Evolutionary conservation across 2,113 vertebrate genomes (phyloP), one percentile per base, ranked within the genome.

Genomic region (Scomber scombrus): DNA sequence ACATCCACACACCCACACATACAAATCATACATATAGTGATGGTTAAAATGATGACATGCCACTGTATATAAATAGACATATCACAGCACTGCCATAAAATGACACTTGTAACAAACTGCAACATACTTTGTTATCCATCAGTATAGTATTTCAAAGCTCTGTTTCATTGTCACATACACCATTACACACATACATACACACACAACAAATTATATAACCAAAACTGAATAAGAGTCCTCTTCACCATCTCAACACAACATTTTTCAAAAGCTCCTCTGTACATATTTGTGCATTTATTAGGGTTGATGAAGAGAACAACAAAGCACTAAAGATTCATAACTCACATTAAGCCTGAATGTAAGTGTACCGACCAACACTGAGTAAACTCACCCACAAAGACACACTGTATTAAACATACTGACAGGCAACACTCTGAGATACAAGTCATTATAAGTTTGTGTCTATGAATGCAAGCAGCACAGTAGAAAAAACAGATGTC

Each of bases 41-140:
- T 43, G 60, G 70, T 26, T 47, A 47, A 14, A 45, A n/a, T 60
- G 14, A 72, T 50, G 50, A 7, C 11, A 57, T 23, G 29, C 29
- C 40, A 15, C 18, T 60, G 56, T 57, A 64, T 58, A 61, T 67
- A 18, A 76, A 29, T 49, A 72, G 67, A 72, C 78, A 67, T 34
- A 72, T 68, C 47, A n/a, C 29, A 23, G 62, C 49, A 31, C 3
- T 61, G 54, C 43, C n/a, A 31, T 45, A 23, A 67, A 62, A 63
- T 63, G 72, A 71, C 76, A 76, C 49, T 65, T 80, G 23, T 26
- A 2, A 26, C 23, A 26, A 26, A 26, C 23, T 26, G 2, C 23
- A 3, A 26, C 69, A 78, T 5, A 63, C 57, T 63, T 64, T 21
- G 68, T 47, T 74, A 31, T 69, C 65, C 45, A 52, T 64, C 64